These are phyloP conservation scores for Agraylea sexmaculata DNA, from an alignment of 1,140 invertebrate genomes.

Conservation along the genomic window DNA sequence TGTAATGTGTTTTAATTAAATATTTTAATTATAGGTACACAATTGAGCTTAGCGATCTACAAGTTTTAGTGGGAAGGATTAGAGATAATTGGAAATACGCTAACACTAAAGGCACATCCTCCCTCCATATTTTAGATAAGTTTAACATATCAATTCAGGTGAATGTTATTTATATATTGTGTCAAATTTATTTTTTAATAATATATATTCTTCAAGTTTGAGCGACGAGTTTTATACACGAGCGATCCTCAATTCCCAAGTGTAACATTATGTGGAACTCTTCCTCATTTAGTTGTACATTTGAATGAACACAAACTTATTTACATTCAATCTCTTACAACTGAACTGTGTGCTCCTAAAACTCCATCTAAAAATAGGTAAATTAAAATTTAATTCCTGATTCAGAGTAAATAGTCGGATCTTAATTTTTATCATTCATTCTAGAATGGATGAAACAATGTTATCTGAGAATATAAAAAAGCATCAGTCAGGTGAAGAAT, in stretches of 20 bases:
- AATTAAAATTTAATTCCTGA: neutral
- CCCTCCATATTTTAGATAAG: constrained; percentile 76
- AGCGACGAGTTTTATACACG: constrained; percentile 68
- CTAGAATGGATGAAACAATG: constrained; percentile 14
- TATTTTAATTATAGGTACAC: constrained; percentile 47
- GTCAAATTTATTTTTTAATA: constrained; percentile 3
- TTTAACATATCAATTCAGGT: constrained; percentile 80
- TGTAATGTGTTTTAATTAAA: constrained; percentile 2
- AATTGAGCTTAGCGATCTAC: constrained; percentile 74
- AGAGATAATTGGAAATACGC: constrained; percentile 85
- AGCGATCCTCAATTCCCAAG: constrained; percentile 77
- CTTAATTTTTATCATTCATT: too few species aligned
- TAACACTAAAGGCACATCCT: constrained; percentile 67
- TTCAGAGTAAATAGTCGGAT: neutral
- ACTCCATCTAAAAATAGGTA: constrained; percentile 10
- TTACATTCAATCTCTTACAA: constrained; percentile 15
- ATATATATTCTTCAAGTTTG: constrained; percentile 40
- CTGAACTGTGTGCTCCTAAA: constrained; percentile 15
- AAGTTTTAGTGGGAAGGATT: constrained; percentile 76
- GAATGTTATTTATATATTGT: constrained; percentile 7
- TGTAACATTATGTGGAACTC: constrained; percentile 66
- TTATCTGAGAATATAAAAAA: constrained; percentile 17
- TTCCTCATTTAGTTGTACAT: constrained; percentile 79
- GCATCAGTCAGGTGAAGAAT: constrained; percentile 13
- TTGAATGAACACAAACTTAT: constrained; percentile 77